Evolutionary conservation across 2,888 invertebrate genomes (phyloP).

Genomic region (Pyrrhosoma nymphula): DNA sequence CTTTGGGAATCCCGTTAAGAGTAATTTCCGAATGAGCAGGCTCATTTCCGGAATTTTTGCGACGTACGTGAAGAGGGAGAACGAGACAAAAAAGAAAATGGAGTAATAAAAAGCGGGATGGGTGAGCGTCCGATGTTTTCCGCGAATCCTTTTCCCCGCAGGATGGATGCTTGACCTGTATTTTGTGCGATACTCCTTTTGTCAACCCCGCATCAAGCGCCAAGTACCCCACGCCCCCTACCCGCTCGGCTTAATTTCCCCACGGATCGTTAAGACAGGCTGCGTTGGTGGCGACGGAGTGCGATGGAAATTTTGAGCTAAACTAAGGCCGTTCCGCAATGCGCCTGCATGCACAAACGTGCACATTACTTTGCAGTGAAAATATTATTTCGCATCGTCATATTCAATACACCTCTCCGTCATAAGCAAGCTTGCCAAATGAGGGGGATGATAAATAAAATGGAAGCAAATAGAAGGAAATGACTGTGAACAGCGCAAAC

Average conservation of each 20-base stretch:
- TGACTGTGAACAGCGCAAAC: too few relatives aligned
- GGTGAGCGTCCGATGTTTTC: background rate
- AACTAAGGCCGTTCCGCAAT: background rate
- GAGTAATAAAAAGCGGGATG: too few relatives aligned
- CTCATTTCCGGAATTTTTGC: background rate
- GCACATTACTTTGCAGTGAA: background rate
- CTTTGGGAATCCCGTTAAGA: background rate
- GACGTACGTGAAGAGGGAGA: background rate
- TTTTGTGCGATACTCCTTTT: background rate
- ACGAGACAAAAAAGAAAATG: background rate
- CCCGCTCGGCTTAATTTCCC: background rate
- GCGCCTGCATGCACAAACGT: background rate
- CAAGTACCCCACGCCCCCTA: background rate
- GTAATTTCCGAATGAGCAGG: background rate
- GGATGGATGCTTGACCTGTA: slow-evolving; percentile 12
- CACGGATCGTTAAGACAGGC: background rate
- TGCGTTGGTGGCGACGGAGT: background rate
- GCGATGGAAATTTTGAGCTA: background rate
- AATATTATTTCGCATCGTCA: too few relatives aligned
- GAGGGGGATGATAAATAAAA: too few relatives aligned
- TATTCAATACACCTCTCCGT: too few relatives aligned
- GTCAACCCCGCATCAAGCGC: slow-evolving; percentile 12
- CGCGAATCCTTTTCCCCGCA: background rate
- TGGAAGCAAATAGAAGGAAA: too few relatives aligned
- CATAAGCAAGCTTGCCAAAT: too few relatives aligned